These are phyloP conservation scores for Apostichopus parvimensis DNA, from an alignment of 35 echinoderm and acorn worm species.

Conservation along the genomic window DNA sequence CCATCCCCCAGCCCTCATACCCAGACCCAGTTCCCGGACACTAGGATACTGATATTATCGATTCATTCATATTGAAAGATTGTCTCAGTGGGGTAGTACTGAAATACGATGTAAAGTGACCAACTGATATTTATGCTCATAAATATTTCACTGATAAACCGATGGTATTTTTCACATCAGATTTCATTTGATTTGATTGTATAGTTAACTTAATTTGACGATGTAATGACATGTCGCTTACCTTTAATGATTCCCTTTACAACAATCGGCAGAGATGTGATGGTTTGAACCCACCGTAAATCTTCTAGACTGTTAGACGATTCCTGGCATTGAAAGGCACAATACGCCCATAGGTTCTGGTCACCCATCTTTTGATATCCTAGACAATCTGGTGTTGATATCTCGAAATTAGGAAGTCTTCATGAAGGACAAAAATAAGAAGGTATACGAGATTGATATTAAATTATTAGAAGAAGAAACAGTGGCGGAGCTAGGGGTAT, in stretches of 20 bases:
- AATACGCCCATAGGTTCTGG: conserved; percentile 52
- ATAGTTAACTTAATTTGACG: too few relatives aligned
- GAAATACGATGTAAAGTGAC: neutral
- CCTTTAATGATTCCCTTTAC: conserved; percentile 50
- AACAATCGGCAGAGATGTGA: conserved; percentile 46
- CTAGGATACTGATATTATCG: too few relatives aligned
- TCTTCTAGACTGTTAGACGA: conserved; percentile 39
- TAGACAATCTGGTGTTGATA: conserved; percentile 26
- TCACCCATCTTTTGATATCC: conserved; percentile 39
- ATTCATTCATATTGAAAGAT: neutral
- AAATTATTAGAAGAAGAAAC: neutral
- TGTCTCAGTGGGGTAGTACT: neutral
- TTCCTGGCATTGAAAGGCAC: conserved; percentile 15
- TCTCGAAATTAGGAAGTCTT: conserved; percentile 46
- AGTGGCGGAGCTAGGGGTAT: too few relatives aligned
- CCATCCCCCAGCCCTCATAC: too few relatives aligned
- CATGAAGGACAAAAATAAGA: neutral
- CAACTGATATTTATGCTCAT: neutral
- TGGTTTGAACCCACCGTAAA: conserved; percentile 23
- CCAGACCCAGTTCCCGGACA: too few relatives aligned
- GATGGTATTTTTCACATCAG: neutral
- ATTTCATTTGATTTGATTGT: too few relatives aligned
- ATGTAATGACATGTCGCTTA: neutral
- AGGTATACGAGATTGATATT: neutral
- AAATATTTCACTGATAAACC: neutral